Evolutionary conservation across 2,888 invertebrate species (phyloP), one percentile per base, ranked within the genome.

Genomic region (Scaptodrosophila latifasciaeformis): DNA sequence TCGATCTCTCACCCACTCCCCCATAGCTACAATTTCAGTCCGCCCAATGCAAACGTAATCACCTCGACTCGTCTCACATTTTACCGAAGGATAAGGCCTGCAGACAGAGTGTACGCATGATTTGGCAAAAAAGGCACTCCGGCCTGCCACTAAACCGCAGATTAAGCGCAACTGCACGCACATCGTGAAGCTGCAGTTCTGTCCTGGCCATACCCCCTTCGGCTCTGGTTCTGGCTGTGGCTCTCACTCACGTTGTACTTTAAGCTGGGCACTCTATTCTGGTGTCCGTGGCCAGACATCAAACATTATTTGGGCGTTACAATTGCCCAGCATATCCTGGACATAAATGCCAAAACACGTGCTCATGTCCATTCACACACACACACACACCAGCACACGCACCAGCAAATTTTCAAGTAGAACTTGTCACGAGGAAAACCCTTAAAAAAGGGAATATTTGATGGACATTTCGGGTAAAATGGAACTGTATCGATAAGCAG

Each of bases 131-230:
- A 24, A 44, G 37, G 47, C n/a, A n/a, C n/a, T n/a, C n/a, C n/a
- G n/a, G n/a, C n/a, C n/a, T n/a, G 54, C 53, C 55, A 64, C 81
- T 80, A 74, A 74, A 80, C 70, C 80, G 70, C 75, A 81, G 74
- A 75, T 75, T 75, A 75, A 72, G 56, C 61, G 43, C 60, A 75
- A 75, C 59, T 75, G 81, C 74, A 75, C 74, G 74, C 81, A 75
- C 74, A 66, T 54, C 63, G 57, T 69, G 69, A 75, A 49, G 42
- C 54, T 65, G 78, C 67, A 64, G 30, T 54, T 65, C 42, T 29
- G 21, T 2, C 27, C n/a, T n/a, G n/a, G n/a, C n/a, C n/a, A n/a
- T n/a, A n/a, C n/a, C n/a, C n/a, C n/a, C n/a, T n/a, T n/a, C n/a
- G n/a, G n/a, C n/a, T n/a, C n/a, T n/a, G n/a, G n/a, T n/a, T n/a